Percentiles rank a stretch among this genome's conserved stretches.
These are phyloP conservation scores for Drosophila suzukii DNA, from an alignment of 1,140 invertebrate genomes.

Conservation along the genomic window DNA sequence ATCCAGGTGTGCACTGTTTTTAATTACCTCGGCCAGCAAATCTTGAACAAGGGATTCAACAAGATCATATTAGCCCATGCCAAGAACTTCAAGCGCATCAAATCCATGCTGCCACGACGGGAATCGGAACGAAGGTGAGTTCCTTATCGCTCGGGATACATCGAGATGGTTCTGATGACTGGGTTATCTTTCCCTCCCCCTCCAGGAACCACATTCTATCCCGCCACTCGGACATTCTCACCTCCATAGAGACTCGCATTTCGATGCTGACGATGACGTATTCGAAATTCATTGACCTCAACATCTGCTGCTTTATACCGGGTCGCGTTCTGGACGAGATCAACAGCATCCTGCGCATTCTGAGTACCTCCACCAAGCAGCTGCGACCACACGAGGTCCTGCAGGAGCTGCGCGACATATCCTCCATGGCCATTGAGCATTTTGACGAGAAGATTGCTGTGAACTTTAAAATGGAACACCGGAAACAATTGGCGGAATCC, in stretches of 20 bases:
- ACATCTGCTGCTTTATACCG: conserved; percentile 95
- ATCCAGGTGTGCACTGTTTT: conserved; percentile 91
- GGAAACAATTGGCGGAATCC: conserved; percentile 52
- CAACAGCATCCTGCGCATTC: conserved; percentile 88
- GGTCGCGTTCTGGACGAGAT: conserved; percentile 97
- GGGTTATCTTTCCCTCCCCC: neutral
- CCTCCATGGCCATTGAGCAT: conserved; percentile 98
- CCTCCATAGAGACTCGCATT: conserved; percentile 95
- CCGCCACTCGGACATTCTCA: conserved; percentile 94
- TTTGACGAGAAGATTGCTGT: conserved; percentile 94
- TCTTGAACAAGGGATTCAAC: conserved; percentile 93
- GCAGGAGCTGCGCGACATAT: conserved; percentile 95
- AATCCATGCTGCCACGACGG: conserved; percentile 92
- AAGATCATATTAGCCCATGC: conserved; percentile 91
- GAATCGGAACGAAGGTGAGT: conserved; percentile 92
- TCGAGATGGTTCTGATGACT: conserved; percentile 10
- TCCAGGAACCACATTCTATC: conserved; percentile 90
- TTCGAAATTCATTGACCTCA: conserved; percentile 87
- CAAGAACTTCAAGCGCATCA: conserved; percentile 90
- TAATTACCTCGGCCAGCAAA: conserved; percentile 89
- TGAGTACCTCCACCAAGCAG: conserved; percentile 88
- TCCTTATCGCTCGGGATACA: neutral
- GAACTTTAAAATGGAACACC: conserved; percentile 58
- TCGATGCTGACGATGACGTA: conserved; percentile 97
- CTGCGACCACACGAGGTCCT: conserved; percentile 93